A percentile compares a stretch with the other conserved stretches of the same genome.
Conservation (phyloP, 2,113 vertebrate genomes). For the Mirounga angustirostris region DNA sequence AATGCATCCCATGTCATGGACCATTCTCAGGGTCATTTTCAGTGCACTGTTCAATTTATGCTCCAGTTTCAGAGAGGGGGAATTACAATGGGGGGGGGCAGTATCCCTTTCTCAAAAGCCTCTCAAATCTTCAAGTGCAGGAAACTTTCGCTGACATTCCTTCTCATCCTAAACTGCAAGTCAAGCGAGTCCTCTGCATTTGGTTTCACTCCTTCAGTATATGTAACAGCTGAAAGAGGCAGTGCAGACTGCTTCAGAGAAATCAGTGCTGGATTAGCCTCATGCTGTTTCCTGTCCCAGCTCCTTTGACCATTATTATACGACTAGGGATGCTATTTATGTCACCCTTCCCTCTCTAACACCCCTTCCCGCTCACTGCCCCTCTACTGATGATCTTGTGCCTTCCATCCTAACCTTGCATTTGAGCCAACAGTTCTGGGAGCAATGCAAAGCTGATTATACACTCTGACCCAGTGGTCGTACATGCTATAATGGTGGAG, state of each 20-base stretch:
- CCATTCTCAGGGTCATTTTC: background rate
- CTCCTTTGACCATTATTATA: background rate
- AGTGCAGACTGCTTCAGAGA: background rate
- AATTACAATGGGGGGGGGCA: accelerated
- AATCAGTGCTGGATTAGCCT: background rate
- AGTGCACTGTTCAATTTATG: background rate
- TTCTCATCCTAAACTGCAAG: background rate
- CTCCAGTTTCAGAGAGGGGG: background rate
- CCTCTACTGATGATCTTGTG: background rate
- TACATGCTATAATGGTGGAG: background rate
- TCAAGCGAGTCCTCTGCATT: background rate
- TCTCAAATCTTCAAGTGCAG: background rate
- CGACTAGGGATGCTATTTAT: background rate
- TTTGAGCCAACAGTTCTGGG: background rate
- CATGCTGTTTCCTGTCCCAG: background rate
- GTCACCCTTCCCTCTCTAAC: background rate
- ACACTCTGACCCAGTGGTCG: background rate
- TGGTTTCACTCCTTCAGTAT: background rate
- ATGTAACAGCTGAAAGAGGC: background rate
- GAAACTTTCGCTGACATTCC: background rate
- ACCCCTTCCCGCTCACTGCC: background rate
- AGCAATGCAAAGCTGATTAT: background rate
- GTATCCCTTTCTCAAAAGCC: background rate
- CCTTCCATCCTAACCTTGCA: background rate
- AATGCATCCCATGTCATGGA: background rate